phyloP scores from a whole-genome alignment of 2,113 vertebrate species.

The Elephantulus edwardii region DNA sequence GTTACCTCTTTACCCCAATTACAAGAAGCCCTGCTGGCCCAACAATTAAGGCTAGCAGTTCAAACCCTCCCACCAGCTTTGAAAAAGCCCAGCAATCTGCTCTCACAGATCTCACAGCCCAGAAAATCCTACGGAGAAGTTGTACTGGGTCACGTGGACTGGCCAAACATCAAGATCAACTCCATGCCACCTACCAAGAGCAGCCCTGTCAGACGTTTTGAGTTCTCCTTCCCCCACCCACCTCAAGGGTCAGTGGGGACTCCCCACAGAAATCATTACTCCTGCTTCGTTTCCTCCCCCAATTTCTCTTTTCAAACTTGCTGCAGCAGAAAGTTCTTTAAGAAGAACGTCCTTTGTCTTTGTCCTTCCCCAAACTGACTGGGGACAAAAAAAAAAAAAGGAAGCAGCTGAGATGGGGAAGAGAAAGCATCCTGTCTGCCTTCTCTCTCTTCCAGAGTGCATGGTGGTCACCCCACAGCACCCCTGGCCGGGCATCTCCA shows the following conservation, averaged over 20 bases:
- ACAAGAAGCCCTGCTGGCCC: too few relatives aligned
- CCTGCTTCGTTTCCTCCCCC: background rate
- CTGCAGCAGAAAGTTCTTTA: slow-evolving; percentile 25
- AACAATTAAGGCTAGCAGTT: too few relatives aligned
- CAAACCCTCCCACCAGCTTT: too few relatives aligned
- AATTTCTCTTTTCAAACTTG: background rate
- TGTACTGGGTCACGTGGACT: background rate
- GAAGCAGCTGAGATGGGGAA: background rate
- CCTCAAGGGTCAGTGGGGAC: background rate
- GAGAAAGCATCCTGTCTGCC: background rate
- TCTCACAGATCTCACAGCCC: background rate
- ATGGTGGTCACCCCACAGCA: background rate
- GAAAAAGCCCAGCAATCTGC: background rate
- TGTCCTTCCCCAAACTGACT: background rate
- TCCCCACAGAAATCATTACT: background rate
- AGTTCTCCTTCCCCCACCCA: background rate
- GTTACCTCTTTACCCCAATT: too few relatives aligned
- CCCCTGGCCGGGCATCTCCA: background rate
- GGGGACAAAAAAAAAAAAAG: background rate
- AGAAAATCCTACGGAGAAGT: background rate
- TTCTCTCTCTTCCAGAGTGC: background rate
- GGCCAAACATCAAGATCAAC: background rate
- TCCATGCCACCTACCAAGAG: background rate
- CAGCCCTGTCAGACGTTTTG: background rate
- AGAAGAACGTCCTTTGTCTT: background rate